These are phyloP conservation scores for Crambe crambe DNA, from an alignment of 37 sponge, comb jelly and placozoan genomes.

Conservation along the genomic window DNA sequence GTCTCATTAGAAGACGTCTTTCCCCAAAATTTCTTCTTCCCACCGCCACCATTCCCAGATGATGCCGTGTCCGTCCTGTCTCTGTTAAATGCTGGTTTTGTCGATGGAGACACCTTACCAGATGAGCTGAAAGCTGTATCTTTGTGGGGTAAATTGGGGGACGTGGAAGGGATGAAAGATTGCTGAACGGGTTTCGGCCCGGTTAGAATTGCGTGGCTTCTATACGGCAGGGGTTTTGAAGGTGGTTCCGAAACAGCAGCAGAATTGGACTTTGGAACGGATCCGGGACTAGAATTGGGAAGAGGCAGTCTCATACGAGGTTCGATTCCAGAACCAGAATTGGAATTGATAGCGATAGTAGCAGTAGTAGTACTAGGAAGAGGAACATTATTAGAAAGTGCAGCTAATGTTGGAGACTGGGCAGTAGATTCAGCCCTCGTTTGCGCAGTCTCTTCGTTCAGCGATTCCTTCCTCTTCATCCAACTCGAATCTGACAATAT, in stretches of 20 bases:
- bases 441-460: background rate
- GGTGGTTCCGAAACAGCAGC: background rate
- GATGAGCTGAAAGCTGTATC: background rate
- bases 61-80: background rate
- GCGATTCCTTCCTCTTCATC: constrained; percentile 28
- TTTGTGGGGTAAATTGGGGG: background rate
- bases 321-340: no score
- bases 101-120: background rate
- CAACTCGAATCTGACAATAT: constrained; percentile 10
- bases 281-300: no score
- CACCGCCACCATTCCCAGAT: background rate
- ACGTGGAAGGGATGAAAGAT: background rate
- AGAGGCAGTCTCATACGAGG: no score
- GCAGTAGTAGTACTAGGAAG: background rate
- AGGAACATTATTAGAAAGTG: background rate
- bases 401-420: no score
- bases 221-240: constrained; percentile 8
- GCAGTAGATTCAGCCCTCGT: no score
- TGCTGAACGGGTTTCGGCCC: background rate
- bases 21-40: background rate
- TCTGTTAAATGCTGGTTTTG: background rate
- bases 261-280: no score
- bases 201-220: constrained; percentile 33
- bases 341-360: background rate
- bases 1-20: no score